A percentile compares a stretch with the other conserved stretches of the same genome.
Evolutionary conservation across 2,797 vertebrate genomes (phyloP).

Genomic region (Hemitrygon akajei): DNA sequence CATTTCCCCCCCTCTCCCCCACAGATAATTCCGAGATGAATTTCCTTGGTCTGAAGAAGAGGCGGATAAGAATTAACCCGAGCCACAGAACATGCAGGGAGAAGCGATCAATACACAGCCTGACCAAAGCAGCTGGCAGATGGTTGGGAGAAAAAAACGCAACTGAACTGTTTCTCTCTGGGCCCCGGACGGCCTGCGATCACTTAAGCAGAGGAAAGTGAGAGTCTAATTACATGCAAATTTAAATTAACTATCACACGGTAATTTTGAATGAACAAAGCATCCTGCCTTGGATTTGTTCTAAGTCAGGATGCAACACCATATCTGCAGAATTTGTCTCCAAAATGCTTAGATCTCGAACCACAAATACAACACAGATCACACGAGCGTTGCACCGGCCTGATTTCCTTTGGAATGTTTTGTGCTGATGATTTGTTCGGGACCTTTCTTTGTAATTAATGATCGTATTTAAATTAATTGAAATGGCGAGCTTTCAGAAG

Average conservation of each 20-base stretch:
- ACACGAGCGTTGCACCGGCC: no score
- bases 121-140: conserved; percentile 28
- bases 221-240: not conserved
- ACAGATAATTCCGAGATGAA: conserved; percentile 41
- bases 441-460: not conserved
- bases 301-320: not conserved
- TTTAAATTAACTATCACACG: not conserved
- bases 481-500: not conserved
- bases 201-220: not conserved
- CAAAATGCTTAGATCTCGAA: not conserved
- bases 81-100: conserved; percentile 39
- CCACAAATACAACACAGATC: not conserved
- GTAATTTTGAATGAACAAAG: no score
- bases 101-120: conserved; percentile 32
- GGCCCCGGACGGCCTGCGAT: not conserved
- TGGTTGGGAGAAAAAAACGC: conserved; percentile 6
- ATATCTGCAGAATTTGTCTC: not conserved
- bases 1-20: not conserved
- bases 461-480: not conserved
- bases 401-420: not conserved
- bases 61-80: conserved; percentile 46
- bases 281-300: not conserved
- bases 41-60: conserved; percentile 42
- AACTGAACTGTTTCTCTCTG: conserved; percentile 13
- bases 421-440: not conserved